Percentiles rank a stretch among this genome's conserved stretches.
These are phyloP conservation scores for Aphelenchoides fujianensis DNA, from an alignment of 1,140 invertebrate genomes.

Conservation along the genomic window DNA sequence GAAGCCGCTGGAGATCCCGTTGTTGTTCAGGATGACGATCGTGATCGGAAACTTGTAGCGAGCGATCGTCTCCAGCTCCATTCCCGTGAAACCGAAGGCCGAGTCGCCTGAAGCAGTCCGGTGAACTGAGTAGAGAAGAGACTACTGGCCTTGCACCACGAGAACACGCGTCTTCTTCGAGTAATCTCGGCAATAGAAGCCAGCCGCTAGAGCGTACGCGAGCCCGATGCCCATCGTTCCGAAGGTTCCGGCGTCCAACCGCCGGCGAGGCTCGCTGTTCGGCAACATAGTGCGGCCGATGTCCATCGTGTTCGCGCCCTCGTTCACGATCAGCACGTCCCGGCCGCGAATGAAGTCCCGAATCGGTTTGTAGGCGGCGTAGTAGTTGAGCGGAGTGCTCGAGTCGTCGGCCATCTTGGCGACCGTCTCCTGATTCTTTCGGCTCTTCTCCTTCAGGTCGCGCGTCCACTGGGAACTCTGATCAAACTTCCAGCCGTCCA, in stretches of 20 bases:
- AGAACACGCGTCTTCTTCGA: slow-evolving; percentile 77
- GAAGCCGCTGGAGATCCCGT: slow-evolving; percentile 67
- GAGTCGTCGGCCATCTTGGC: slow-evolving; percentile 69
- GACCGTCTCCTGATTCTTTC: slow-evolving; percentile 68
- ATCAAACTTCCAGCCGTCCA: slow-evolving; percentile 63
- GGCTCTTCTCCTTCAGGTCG: slow-evolving; percentile 66
- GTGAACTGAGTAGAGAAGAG: slow-evolving; percentile 75
- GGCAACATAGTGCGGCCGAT: slow-evolving; percentile 83
- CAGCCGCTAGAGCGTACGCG: slow-evolving; percentile 87
- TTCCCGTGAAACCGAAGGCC: slow-evolving; percentile 92
- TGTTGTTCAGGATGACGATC: slow-evolving; percentile 89
- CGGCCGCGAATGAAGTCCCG: slow-evolving; percentile 62
- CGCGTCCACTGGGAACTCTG: slow-evolving; percentile 68
- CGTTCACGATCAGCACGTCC: slow-evolving; percentile 88
- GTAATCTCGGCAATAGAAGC: slow-evolving; percentile 79
- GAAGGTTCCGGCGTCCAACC: slow-evolving; percentile 75
- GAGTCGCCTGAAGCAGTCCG: slow-evolving; percentile 84
- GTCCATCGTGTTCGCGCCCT: slow-evolving; percentile 97
- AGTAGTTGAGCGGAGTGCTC: slow-evolving; percentile 83
- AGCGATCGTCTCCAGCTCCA: slow-evolving; percentile 92
- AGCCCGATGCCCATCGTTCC: slow-evolving; percentile 94
- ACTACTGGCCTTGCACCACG: slow-evolving; percentile 72
- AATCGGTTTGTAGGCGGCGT: slow-evolving; percentile 77
- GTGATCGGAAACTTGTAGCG: slow-evolving; percentile 87
- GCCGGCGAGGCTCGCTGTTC: slow-evolving; percentile 77